Evolutionary conservation across 2,797 vertebrate species (phyloP).

Genomic region (Alcedo atthis): DNA sequence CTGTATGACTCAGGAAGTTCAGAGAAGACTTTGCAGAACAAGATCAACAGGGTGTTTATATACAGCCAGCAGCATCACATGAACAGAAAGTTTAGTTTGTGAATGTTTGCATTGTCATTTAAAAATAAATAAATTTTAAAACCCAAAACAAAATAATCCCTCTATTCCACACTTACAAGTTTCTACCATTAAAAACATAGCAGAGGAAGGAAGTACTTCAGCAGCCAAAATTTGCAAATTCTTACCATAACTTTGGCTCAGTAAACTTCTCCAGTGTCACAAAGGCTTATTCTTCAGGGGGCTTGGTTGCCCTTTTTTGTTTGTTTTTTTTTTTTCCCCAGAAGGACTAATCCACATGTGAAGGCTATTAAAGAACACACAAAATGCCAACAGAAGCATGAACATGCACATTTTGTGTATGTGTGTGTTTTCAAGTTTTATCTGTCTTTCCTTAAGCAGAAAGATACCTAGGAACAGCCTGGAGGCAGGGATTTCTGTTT

Average conservation of each 20-base stretch:
- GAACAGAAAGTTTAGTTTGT: neutral
- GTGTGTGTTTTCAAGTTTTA: neutral
- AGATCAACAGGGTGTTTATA: slow-evolving; percentile 62
- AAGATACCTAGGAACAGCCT: neutral
- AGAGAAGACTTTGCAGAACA: slow-evolving; percentile 27
- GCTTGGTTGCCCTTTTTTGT: neutral
- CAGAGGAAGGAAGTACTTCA: slow-evolving; percentile 67
- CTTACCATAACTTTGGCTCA: slow-evolving; percentile 75
- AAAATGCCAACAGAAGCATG: slow-evolving; percentile 29
- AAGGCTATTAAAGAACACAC: slow-evolving; percentile 43
- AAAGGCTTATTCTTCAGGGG: slow-evolving; percentile 69
- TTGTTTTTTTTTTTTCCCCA: neutral
- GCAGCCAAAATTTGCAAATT: slow-evolving; percentile 75
- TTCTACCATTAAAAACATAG: slow-evolving; percentile 58
- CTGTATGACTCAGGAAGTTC: slow-evolving; percentile 30
- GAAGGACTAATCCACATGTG: slow-evolving; percentile 50
- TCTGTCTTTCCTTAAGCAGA: neutral
- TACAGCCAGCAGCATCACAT: slow-evolving; percentile 5
- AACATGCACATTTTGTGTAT: neutral
- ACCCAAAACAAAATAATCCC: neutral
- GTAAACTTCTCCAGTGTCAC: slow-evolving; percentile 59
- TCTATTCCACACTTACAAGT: slow-evolving; percentile 25
- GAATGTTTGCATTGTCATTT: slow-evolving; percentile 67
- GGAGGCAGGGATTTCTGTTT: neutral
- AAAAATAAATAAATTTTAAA: neutral